Conservation (phyloP, 2,797 vertebrate species). For the Kryptopterus vitreolus region DNA sequence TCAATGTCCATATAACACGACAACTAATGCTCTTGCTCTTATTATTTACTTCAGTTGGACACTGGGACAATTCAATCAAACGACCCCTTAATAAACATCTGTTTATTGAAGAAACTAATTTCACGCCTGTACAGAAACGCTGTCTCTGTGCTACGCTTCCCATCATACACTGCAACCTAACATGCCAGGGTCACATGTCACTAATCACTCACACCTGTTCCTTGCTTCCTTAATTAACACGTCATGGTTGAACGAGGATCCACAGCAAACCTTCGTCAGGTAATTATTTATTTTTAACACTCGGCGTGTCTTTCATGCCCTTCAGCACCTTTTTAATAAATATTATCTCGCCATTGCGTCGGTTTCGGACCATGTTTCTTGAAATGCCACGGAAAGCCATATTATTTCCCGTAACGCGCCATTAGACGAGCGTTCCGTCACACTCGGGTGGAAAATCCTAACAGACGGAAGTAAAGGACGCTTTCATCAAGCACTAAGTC, state of each 20-base stretch:
- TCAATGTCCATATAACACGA: too few relatives aligned
- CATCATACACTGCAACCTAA: too few relatives aligned
- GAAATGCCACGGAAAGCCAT: conserved; percentile 15
- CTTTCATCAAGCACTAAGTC: conserved; percentile 45
- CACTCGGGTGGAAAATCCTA: conserved; percentile 43
- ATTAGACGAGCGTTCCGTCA: conserved; percentile 5
- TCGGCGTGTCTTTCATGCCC: too few relatives aligned
- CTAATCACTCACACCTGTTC: too few relatives aligned
- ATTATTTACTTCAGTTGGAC: conserved; percentile 31
- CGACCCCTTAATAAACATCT: conserved; percentile 4
- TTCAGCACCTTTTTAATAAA: too few relatives aligned
- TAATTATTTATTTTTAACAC: too few relatives aligned
- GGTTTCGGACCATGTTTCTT: conserved; percentile 1
- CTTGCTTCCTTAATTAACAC: too few relatives aligned
- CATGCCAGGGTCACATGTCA: too few relatives aligned
- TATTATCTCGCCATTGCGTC: too few relatives aligned
- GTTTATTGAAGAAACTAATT: neutral
- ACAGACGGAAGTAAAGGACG: conserved; percentile 37
- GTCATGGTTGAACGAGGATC: too few relatives aligned
- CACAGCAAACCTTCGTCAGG: too few relatives aligned
- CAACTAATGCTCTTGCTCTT: too few relatives aligned
- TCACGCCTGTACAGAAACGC: neutral
- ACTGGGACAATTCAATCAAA: conserved; percentile 31
- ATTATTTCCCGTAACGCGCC: conserved; percentile 1
- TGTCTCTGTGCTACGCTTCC: neutral